phyloP scores from a whole-genome alignment of 2,888 invertebrate species.

The Nudaria mundana region DNA sequence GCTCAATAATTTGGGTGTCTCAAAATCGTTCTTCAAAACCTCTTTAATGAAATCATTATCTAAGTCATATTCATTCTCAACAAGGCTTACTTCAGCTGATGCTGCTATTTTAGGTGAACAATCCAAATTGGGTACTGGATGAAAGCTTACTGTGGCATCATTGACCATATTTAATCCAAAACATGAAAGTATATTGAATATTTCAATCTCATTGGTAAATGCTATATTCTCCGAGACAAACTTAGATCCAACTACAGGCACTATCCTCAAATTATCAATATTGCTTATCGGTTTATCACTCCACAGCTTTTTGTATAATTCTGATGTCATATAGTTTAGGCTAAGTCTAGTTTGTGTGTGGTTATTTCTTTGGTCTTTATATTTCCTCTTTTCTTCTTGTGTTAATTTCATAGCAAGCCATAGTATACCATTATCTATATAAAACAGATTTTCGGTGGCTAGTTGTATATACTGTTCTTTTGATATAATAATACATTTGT shows the following conservation, averaged over 20 bases:
- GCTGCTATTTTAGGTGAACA: constrained; percentile 67
- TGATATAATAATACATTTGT: constrained; percentile 66
- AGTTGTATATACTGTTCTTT: constrained; percentile 64
- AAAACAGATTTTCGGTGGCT: constrained; percentile 70
- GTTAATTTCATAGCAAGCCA: constrained; percentile 66
- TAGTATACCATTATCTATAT: constrained; percentile 65
- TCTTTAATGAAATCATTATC: constrained; percentile 78
- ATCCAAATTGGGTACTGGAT: constrained; percentile 59
- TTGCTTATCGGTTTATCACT: constrained; percentile 34
- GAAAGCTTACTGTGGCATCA: constrained; percentile 54
- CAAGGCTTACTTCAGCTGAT: constrained; percentile 59
- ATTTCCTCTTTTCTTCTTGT: constrained; percentile 45
- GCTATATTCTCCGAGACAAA: constrained; percentile 47
- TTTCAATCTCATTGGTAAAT: constrained; percentile 60
- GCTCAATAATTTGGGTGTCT: constrained; percentile 83
- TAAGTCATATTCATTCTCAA: constrained; percentile 67
- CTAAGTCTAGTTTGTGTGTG: constrained; percentile 46
- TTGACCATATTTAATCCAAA: constrained; percentile 46
- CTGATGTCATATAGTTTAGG: constrained; percentile 56
- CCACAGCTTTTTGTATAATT: constrained; percentile 67
- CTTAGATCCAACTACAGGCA: constrained; percentile 61
- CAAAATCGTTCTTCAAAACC: constrained; percentile 85
- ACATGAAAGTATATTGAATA: constrained; percentile 50
- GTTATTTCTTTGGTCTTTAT: constrained; percentile 36
- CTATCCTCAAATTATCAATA: constrained; percentile 54